A percentile compares a stretch with the other conserved stretches of the same genome.
phyloP scores from a whole-genome alignment of 2,113 vertebrate genomes.

The Xiphophorus maculatus region DNA sequence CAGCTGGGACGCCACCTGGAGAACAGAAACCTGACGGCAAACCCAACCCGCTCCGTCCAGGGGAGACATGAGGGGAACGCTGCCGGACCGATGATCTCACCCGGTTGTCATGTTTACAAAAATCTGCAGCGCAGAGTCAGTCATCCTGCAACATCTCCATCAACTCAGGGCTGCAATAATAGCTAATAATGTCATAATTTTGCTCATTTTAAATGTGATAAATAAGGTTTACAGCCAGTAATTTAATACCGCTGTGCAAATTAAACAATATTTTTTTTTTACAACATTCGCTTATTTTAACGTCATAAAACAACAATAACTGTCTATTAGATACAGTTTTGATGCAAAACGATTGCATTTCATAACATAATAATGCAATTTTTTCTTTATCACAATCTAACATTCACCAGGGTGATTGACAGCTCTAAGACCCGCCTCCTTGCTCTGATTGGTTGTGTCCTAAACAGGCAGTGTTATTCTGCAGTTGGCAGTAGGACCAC shows the following conservation, averaged over 20 bases:
- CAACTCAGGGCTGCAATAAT: neutral
- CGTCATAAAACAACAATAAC: neutral
- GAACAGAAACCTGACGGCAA: conserved; percentile 10
- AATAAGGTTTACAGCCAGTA: neutral
- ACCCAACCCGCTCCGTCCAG: neutral
- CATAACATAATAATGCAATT: neutral
- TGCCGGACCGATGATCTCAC: neutral
- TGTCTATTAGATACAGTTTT: neutral
- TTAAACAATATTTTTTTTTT: neutral
- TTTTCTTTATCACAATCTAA: too few species aligned
- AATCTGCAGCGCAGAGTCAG: neutral
- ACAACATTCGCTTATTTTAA: neutral
- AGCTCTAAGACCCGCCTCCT: too few species aligned
- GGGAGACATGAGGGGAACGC: neutral
- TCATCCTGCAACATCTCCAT: neutral
- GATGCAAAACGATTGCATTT: neutral
- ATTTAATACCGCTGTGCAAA: neutral
- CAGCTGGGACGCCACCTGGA: conserved; percentile 64
- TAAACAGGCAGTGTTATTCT: too few species aligned
- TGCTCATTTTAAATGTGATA: neutral
- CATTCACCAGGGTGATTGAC: too few species aligned
- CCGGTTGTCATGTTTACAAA: neutral
- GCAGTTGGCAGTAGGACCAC: too few species aligned
- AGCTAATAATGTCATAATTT: neutral
- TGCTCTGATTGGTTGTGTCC: too few species aligned